These are phyloP conservation scores for Chrysotoxum bicinctum DNA, from an alignment of 2,888 invertebrate genomes.

Conservation along the genomic window DNA sequence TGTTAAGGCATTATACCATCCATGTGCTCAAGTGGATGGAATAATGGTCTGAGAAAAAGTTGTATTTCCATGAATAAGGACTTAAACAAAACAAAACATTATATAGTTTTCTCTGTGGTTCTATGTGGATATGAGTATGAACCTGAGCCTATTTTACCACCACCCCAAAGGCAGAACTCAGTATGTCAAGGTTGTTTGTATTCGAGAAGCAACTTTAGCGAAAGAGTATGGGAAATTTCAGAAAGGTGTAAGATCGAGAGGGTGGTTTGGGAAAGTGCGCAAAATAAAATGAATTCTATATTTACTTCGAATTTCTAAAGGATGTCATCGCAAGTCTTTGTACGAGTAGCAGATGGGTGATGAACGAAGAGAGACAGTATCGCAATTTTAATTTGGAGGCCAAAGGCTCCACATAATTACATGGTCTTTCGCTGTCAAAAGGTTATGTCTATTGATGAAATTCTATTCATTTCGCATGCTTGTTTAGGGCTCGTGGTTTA, in stretches of 20 bases:
- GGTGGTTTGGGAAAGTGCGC: background rate
- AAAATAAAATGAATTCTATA: constrained; percentile 54
- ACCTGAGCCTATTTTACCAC: constrained; percentile 13
- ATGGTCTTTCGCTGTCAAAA: background rate
- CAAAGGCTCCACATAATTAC: background rate
- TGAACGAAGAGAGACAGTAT: constrained; percentile 12
- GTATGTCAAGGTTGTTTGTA: constrained; percentile 64
- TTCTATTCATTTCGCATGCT: background rate
- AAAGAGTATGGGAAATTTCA: constrained; percentile 10
- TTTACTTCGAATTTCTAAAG: constrained; percentile 52
- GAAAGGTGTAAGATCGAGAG: constrained; percentile 42
- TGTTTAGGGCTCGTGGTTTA: no score
- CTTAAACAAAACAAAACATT: constrained; percentile 41
- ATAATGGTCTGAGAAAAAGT: constrained; percentile 50
- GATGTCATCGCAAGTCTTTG: constrained; percentile 17
- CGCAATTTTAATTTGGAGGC: constrained; percentile 4
- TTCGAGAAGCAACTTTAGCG: constrained; percentile 5
- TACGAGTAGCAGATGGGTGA: background rate
- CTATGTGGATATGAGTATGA: background rate
- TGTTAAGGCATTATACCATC: constrained; percentile 49
- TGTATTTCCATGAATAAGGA: constrained; percentile 29
- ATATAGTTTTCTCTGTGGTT: background rate
- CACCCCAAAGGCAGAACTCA: constrained; percentile 49
- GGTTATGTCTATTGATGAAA: background rate
- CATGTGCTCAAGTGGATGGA: constrained; percentile 46